Percentiles rank a stretch among this genome's conserved stretches.
These are phyloP conservation scores for Peromyscus attwateri DNA, from an alignment of 2,797 vertebrate species.

Conservation along the genomic window DNA sequence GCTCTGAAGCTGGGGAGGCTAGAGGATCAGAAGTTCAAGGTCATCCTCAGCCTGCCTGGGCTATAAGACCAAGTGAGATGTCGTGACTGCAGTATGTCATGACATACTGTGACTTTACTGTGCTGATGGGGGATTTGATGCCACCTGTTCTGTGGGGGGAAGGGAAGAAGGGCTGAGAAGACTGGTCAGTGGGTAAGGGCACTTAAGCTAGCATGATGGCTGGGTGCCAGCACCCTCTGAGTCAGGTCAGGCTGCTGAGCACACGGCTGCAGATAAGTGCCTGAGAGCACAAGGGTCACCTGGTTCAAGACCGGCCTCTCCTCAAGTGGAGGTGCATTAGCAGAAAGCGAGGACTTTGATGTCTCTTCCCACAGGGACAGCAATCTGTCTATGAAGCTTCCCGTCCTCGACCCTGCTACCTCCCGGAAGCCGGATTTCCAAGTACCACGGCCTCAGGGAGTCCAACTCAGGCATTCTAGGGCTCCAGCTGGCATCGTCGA, in stretches of 20 bases:
- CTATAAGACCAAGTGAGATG: neutral
- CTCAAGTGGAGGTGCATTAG: too few relatives aligned
- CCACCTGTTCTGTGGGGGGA: neutral
- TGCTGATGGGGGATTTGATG: neutral
- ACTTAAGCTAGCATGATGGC: fast-evolving
- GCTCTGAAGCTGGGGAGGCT: neutral
- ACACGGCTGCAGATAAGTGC: neutral
- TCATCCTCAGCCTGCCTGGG: neutral
- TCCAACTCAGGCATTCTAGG: neutral
- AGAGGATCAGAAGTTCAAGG: neutral
- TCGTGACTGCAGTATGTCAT: neutral
- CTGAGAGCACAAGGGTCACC: neutral
- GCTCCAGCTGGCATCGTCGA: too few relatives aligned
- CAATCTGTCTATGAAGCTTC: too few relatives aligned
- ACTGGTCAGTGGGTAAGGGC: neutral
- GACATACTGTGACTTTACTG: neutral
- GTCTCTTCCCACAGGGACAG: neutral
- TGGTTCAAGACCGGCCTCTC: too few relatives aligned
- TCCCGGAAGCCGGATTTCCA: neutral
- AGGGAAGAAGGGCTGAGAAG: neutral
- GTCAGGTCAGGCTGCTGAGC: neutral
- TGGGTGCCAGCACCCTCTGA: too few relatives aligned
- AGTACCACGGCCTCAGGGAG: neutral
- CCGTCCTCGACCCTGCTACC: neutral
- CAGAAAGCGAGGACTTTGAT: neutral